Conservation (phyloP, 64 coral and sea anemone genomes). For the Montipora cactus region DNA sequence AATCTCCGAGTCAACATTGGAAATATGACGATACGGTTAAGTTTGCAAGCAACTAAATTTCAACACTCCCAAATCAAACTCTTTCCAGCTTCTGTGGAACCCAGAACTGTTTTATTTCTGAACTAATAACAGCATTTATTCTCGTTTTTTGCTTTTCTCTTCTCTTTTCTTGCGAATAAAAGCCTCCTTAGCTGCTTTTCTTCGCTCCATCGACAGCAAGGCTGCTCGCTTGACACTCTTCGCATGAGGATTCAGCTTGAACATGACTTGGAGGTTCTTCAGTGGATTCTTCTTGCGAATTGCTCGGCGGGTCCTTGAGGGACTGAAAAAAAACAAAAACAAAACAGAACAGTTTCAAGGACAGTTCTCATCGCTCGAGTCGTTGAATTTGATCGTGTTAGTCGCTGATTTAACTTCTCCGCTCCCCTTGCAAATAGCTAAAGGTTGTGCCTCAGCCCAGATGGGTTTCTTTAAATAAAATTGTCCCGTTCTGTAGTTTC, state of each 20-base stretch:
- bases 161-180: slow-evolving; percentile 75
- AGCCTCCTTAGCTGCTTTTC: slow-evolving; percentile 74
- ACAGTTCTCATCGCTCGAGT: no score
- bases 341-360: background rate
- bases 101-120: background rate
- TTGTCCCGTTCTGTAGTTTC: no score
- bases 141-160: slow-evolving; percentile 9
- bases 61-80: background rate
- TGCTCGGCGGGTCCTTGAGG: slow-evolving; percentile 55
- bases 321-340: slow-evolving; percentile 28
- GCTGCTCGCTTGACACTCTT: slow-evolving; percentile 77
- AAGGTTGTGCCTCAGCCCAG: no score
- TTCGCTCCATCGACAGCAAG: slow-evolving; percentile 73
- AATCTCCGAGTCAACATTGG: no score
- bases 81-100: no score
- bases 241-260: slow-evolving; percentile 87
- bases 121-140: slow-evolving; percentile 44
- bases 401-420: no score
- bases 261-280: slow-evolving; percentile 86
- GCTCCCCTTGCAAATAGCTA: no score
- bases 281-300: slow-evolving; percentile 97
- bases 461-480: no score
- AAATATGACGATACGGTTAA: no score
- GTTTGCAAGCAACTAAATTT: no score
- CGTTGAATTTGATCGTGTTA: no score